These are phyloP conservation scores for Allophyes oxyacanthae DNA, from an alignment of 2,888 invertebrate genomes.

Conservation along the genomic window DNA sequence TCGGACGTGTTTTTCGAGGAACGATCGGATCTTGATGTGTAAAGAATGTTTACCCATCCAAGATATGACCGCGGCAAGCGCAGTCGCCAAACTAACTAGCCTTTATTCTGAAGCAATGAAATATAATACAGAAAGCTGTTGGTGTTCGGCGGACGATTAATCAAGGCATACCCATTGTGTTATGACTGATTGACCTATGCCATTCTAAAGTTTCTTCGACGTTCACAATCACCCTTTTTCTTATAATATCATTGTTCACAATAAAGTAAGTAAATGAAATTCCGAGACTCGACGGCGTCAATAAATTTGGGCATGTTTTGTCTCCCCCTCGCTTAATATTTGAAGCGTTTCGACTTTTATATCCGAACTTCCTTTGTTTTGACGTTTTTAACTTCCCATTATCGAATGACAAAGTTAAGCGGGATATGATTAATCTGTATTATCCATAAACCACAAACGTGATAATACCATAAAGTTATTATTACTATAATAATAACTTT, in stretches of 20 bases:
- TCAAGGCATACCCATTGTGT: constrained; percentile 35
- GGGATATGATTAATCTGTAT: constrained; percentile 18
- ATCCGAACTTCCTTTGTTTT: constrained; percentile 27
- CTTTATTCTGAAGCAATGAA: no score
- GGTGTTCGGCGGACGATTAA: constrained; percentile 39
- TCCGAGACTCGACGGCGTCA: constrained; percentile 27
- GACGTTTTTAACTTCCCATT: constrained; percentile 23
- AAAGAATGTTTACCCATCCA: no score
- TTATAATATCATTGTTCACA: no score
- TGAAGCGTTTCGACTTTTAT: constrained; percentile 28
- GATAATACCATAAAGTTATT: no score
- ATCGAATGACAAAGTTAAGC: constrained; percentile 13
- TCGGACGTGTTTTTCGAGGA: no score
- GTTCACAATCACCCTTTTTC: no score
- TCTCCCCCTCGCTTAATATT: constrained; percentile 19
- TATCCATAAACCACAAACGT: no score
- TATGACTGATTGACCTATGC: constrained; percentile 37
- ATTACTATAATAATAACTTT: no score
- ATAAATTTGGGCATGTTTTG: constrained; percentile 38
- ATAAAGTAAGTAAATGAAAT: constrained; percentile 31
- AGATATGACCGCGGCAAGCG: no score
- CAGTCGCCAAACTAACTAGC: no score
- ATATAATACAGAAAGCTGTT: constrained; percentile 5
- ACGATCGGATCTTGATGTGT: no score
- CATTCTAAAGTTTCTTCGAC: constrained; percentile 32